Conservation (phyloP, 2,113 vertebrate genomes). For the Microtus oregoni region DNA sequence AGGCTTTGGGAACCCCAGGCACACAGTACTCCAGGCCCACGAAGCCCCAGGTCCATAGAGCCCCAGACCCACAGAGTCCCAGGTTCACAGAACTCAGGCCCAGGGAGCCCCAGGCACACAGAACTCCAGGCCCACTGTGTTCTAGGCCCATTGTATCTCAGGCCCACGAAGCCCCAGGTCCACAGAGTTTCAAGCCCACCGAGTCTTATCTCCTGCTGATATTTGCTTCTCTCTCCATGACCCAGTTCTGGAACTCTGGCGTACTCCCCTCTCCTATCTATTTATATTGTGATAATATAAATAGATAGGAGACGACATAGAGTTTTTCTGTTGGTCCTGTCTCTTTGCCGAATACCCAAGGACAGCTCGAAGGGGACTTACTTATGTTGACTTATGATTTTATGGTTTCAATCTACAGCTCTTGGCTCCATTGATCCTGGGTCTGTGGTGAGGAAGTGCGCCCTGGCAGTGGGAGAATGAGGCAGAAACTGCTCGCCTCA, state of each 20-base stretch:
- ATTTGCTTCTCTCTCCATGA: neutral
- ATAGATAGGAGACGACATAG: too few relatives aligned
- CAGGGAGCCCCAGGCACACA: neutral
- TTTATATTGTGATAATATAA: neutral
- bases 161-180: rapidly evolving
- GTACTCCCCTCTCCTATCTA: neutral
- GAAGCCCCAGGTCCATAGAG: neutral
- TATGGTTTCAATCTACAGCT: neutral
- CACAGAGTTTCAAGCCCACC: too few relatives aligned
- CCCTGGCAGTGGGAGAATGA: too few relatives aligned
- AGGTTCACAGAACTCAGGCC: too few relatives aligned
- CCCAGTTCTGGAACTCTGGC: neutral
- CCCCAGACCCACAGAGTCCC: neutral
- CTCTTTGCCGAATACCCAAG: too few relatives aligned
- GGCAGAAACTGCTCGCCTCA: neutral
- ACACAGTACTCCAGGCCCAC: neutral
- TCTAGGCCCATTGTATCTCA: too few relatives aligned
- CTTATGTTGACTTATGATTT: neutral
- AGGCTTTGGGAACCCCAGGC: neutral
- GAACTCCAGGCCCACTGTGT: too few relatives aligned
- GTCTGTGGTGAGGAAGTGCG: neutral
- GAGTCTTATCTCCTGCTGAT: neutral
- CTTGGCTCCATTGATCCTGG: neutral
- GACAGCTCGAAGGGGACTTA: neutral
- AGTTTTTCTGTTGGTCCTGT: neutral